Percentiles rank a stretch among this genome's conserved stretches.
phyloP scores from a whole-genome alignment of 2,113 vertebrate genomes.

The Procavia capensis region DNA sequence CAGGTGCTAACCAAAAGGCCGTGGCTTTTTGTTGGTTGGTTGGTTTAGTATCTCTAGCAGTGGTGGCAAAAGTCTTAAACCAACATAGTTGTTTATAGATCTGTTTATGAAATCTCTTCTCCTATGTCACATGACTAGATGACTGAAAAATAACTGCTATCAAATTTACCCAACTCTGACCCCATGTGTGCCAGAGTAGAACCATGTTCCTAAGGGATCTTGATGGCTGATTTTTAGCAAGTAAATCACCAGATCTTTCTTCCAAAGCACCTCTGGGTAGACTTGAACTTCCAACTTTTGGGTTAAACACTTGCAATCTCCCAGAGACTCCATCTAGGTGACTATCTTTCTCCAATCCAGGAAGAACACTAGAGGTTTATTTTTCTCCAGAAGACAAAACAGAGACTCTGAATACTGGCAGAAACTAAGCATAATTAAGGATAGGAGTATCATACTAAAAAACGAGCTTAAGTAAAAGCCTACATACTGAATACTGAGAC shows the following conservation, averaged over 20 bases:
- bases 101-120: background rate
- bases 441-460: background rate
- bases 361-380: background rate
- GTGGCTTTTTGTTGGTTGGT: too few relatives aligned
- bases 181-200: too few relatives aligned
- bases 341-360: background rate
- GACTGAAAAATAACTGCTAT: background rate
- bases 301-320: too few relatives aligned
- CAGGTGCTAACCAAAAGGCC: too few relatives aligned
- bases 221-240: too few relatives aligned
- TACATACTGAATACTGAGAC: background rate
- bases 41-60: too few relatives aligned
- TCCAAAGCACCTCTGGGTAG: too few relatives aligned
- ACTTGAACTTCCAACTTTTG: too few relatives aligned
- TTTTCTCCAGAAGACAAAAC: background rate
- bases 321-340: background rate
- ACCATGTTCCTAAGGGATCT: too few relatives aligned
- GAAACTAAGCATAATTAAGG: background rate
- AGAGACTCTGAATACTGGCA: background rate
- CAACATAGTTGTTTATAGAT: background rate
- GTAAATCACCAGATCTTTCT: too few relatives aligned
- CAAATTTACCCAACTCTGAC: too few relatives aligned
- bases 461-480: background rate
- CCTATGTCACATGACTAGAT: background rate
- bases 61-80: background rate